These are phyloP conservation scores for Apantesis nais DNA, from an alignment of 2,888 invertebrate genomes.

Conservation along the genomic window DNA sequence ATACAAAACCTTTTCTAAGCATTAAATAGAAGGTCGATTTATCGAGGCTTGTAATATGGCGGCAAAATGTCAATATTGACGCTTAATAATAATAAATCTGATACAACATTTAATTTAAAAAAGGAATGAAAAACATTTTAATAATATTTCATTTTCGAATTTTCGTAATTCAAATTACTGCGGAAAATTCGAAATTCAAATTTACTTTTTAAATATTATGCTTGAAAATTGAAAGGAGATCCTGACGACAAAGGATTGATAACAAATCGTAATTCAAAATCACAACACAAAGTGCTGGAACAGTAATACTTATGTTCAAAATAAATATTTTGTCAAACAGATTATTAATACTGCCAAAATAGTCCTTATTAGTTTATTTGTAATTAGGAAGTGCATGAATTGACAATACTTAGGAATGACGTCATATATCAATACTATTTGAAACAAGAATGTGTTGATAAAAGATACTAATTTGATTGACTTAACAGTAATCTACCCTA, in stretches of 20 bases:
- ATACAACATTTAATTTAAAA: background rate
- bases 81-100: background rate
- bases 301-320: too few species aligned
- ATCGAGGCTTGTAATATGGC: constrained; percentile 8
- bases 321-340: background rate
- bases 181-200: constrained; percentile 2
- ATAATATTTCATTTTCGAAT: background rate
- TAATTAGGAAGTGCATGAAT: background rate
- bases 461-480: background rate
- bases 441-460: background rate
- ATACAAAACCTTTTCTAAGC: constrained; percentile 10
- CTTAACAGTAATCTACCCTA: constrained; percentile 14
- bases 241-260: background rate
- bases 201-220: background rate
- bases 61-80: constrained; percentile 7
- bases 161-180: background rate
- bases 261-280: constrained; percentile 27
- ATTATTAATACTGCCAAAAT: background rate
- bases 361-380: background rate
- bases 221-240: background rate
- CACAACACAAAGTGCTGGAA: constrained; percentile 23
- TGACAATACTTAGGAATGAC: background rate
- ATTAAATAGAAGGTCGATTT: constrained; percentile 8
- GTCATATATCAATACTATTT: background rate
- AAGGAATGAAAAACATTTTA: background rate